These are phyloP conservation scores for Urocolius indicus DNA, from an alignment of 2,113 vertebrate species.

Conservation along the genomic window DNA sequence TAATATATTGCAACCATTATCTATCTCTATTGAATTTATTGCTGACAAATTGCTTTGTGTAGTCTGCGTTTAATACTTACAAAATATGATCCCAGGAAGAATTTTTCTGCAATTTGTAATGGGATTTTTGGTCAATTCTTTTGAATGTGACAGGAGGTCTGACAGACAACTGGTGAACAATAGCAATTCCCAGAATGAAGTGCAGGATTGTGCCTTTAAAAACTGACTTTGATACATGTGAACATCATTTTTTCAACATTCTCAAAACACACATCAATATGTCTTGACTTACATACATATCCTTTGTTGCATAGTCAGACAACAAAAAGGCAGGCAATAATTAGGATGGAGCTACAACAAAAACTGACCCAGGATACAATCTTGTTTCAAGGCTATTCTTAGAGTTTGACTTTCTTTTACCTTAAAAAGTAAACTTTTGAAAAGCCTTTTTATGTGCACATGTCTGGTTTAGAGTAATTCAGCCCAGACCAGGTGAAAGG, in stretches of 20 bases:
- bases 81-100: background rate
- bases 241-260: background rate
- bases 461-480: background rate
- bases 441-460: accelerated
- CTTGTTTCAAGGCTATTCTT: background rate
- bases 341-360: background rate
- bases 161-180: background rate
- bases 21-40: background rate
- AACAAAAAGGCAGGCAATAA: background rate
- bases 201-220: background rate
- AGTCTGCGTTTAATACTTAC: background rate
- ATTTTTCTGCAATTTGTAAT: constrained; percentile 5
- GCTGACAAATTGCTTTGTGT: background rate
- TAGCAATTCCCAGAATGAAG: background rate
- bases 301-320: background rate
- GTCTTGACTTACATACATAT: background rate
- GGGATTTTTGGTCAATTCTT: constrained; percentile 10
- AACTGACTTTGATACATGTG: background rate
- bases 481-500: background rate
- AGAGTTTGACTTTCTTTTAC: background rate
- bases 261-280: background rate
- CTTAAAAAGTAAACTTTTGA: background rate
- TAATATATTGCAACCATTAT: background rate
- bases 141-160: background rate
- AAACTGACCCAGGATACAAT: background rate